phyloP scores from a whole-genome alignment of 2,888 invertebrate genomes.

The Acanthopleura granulata region DNA sequence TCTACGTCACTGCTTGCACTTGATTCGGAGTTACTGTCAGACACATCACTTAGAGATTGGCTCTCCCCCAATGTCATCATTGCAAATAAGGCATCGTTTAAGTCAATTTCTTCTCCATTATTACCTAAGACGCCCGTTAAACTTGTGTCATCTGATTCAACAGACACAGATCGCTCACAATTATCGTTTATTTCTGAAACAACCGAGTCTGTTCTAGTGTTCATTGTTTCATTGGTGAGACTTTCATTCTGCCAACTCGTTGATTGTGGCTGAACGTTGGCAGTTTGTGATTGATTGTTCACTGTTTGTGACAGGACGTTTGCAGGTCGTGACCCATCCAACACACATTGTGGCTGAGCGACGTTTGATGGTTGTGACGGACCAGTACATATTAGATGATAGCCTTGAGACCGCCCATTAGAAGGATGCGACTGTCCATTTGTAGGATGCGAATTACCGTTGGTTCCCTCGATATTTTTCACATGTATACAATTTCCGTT shows the following conservation, averaged over 20 bases:
- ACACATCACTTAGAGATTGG: background rate
- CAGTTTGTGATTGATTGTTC: background rate
- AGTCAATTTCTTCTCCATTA: background rate
- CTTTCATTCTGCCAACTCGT: background rate
- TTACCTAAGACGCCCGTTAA: background rate
- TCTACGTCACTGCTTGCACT: slow-evolving; percentile 4
- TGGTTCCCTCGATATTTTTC: background rate
- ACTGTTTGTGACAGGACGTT: background rate
- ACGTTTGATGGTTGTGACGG: background rate
- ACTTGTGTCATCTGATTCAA: background rate
- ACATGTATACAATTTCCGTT: too few species aligned
- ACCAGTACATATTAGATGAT: too few species aligned
- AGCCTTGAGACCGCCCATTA: too few species aligned
- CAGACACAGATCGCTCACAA: background rate
- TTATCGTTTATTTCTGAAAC: background rate
- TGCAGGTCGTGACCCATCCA: too few species aligned
- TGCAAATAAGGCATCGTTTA: background rate
- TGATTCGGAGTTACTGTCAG: slow-evolving; percentile 1
- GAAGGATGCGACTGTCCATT: background rate
- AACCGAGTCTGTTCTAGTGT: background rate
- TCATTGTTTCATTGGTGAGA: background rate
- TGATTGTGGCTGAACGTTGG: background rate
- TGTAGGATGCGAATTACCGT: background rate
- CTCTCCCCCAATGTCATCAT: background rate
- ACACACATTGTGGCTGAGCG: background rate